phyloP scores from a whole-genome alignment of 2,888 invertebrate genomes.

The Aethes cnicana region DNA sequence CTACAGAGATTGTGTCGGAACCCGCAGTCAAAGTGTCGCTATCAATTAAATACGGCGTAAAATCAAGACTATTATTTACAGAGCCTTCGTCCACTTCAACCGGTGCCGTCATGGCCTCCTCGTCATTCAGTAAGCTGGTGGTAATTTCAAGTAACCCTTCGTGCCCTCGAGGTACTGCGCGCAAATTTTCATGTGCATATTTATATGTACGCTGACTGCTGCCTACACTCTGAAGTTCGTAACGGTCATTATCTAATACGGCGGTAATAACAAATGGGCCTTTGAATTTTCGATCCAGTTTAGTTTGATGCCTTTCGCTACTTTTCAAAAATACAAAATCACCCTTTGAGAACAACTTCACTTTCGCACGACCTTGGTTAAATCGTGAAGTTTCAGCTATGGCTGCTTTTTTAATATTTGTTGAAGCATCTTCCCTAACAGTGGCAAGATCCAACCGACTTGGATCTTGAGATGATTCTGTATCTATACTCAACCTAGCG shows the following conservation, averaged over 20 bases:
- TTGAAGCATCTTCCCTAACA: conserved; percentile 12
- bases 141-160: conserved; percentile 32
- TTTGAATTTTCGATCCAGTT: conserved; percentile 34
- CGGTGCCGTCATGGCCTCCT: conserved; percentile 33
- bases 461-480: neutral
- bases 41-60: too few relatives aligned
- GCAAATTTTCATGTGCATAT: conserved; percentile 33
- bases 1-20: too few relatives aligned
- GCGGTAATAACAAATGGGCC: conserved; percentile 29
- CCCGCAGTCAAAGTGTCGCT: too few relatives aligned
- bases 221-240: conserved; percentile 29
- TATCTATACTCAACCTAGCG: too few relatives aligned
- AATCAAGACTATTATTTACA: too few relatives aligned
- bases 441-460: conserved; percentile 16
- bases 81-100: too few relatives aligned
- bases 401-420: conserved; percentile 25
- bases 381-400: conserved; percentile 24
- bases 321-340: conserved; percentile 35
- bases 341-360: conserved; percentile 29
- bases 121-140: conserved; percentile 13
- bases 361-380: conserved; percentile 26
- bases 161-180: conserved; percentile 21
- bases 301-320: conserved; percentile 35
- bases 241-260: conserved; percentile 33
- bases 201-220: conserved; percentile 32